Percentiles rank a stretch among this genome's conserved stretches.
These are phyloP conservation scores for Drosophila busckii DNA, from an alignment of 1,140 invertebrate genomes.

Conservation along the genomic window DNA sequence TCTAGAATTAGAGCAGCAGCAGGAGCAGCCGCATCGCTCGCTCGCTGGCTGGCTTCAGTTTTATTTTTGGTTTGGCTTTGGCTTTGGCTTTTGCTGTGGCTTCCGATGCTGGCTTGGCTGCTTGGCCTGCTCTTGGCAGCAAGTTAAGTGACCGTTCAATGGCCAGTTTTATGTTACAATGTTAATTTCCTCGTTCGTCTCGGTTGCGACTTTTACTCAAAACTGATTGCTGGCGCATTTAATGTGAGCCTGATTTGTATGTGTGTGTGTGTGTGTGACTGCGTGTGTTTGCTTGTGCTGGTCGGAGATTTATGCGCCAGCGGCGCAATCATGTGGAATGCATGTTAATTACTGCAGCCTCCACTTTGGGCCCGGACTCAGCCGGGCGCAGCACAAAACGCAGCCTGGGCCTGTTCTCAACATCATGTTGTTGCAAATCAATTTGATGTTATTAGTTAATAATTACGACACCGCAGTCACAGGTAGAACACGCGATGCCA, in stretches of 20 bases:
- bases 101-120: conserved; percentile 11
- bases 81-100: conserved; percentile 5
- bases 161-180: conserved; percentile 74
- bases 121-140: conserved; percentile 41
- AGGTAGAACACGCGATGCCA: conserved; percentile 36
- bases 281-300: conserved; percentile 6
- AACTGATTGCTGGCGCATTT: conserved; percentile 54
- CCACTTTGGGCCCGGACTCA: no score
- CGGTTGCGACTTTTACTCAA: conserved; percentile 52
- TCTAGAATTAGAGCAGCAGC: conserved; percentile 63
- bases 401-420: conserved; percentile 1
- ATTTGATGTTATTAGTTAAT: conserved; percentile 77
- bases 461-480: conserved; percentile 50
- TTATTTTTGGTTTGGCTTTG: background rate
- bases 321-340: conserved; percentile 71
- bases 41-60: background rate
- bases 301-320: conserved; percentile 58
- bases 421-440: conserved; percentile 70
- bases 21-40: conserved; percentile 29
- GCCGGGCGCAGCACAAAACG: conserved; percentile 28
- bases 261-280: background rate
- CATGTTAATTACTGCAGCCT: conserved; percentile 70
- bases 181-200: conserved; percentile 63
- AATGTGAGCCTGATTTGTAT: conserved; percentile 3
- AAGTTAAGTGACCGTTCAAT: conserved; percentile 75